Evolutionary conservation across 2,113 vertebrate species (phyloP), one percentile per base, ranked within the genome.

Genomic region (Chroicocephalus ridibundus): DNA sequence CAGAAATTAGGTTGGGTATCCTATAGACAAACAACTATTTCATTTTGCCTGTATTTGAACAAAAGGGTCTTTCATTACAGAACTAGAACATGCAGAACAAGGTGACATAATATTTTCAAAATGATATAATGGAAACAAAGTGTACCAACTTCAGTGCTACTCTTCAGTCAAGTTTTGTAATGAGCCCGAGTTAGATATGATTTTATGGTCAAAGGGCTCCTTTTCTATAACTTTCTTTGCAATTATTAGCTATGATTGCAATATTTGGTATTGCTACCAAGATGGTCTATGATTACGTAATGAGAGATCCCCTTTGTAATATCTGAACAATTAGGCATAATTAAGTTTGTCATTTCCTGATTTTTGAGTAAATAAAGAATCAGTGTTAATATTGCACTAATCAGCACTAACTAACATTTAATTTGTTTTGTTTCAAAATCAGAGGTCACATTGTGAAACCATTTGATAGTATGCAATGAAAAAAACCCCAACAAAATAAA

Each of bases 331-430:
- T 96, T 92, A 96, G 57, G 66, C 86, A 93, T 91, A 96, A 94
- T 95, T 91, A 96, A 95, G 86, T 94, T 97, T 95, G 87, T 93
- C 91, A 97, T 92, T 95, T 96, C 86, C 94, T 93, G 86, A 95
- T 94, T 96, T 96, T 94, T 88, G 62, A 91, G 89, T 95, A 96
- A 95, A 95, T 93, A 95, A 93, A 82, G 91, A 94, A 94, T 95
- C 86, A 82, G 9, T 82, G 82, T 77, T 95, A 96, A 93, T 86
- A 85, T 66, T 95, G 87, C 91, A 85, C 81, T 97, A 96, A 96
- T 93, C 92, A 90, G 66, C 61, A 93, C 81, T 93, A 93, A 95
- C 88, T 93, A 93, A 94, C 66, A 72, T 89, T 89, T 93, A 91
- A 96, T 96, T 96, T 91, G 84, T 94, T 94, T 95, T 91, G 86